Base-by-base conservation (phyloP, 2,888 invertebrate genomes). In the Lepetodrilus schrolli region DNA sequence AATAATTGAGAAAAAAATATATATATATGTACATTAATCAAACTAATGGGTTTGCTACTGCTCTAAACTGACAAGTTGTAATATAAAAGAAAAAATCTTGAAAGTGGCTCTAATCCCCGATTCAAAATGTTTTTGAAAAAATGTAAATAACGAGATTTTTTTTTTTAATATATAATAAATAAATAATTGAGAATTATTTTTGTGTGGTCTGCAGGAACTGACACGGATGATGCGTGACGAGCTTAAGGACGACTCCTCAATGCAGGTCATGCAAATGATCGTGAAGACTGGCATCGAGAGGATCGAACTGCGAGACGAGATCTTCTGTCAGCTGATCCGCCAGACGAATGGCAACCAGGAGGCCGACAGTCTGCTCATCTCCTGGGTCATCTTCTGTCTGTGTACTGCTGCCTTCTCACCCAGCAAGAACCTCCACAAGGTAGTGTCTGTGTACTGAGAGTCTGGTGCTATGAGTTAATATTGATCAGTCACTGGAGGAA, bases 331-430 rank as follows among this genome's bases (percentile, higher is more conserved):
- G 84, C 81, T 91, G 71, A 84, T 90, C 36, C 82, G 91, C 38
- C 90, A 91, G 81, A 87, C 89, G 4, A 97, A 96, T 13, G 96
- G 96, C 83, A 97, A 96, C 89, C 96, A 97, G 0, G 95, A 94
- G 76, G 91, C 93, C 0, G 96, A 96, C 78, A 94, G 95, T 92
- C 93, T 95, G 0, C 95, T 96, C 86, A 93, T 95, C 73, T 93
- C 96, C 20, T 98, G 97, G 97, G 92, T 96, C 47, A 91, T 98
- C 1, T 92, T 98, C 66, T 96, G 96, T 89, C 92, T 97, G 72
- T 95, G 95, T 84, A 95, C 96, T 37, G 97, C 97, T 1, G 95
- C 97, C 17, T 98, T 97, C 92, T 96, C 96, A 88, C 97, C 98
- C 0, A 94, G 94, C 81, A 95, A 96, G 90, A 92, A 95, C 0